A percentile compares a stretch with the other conserved stretches of the same genome.
Conservation (phyloP, 2,888 invertebrate species). For the Melangyna quadrimaculata region DNA sequence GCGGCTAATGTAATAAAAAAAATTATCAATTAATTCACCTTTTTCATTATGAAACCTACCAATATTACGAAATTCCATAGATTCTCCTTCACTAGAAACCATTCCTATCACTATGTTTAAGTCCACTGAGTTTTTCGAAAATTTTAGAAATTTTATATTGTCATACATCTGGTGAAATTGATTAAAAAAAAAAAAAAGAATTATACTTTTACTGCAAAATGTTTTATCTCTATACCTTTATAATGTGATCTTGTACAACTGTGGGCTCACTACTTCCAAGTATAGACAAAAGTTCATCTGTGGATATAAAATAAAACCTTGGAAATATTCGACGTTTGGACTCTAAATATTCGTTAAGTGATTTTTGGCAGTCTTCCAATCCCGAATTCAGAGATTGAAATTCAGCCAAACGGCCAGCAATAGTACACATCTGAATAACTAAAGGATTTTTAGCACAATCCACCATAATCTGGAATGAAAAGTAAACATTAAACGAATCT, state of each 20-base stretch:
- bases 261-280: conserved; percentile 92
- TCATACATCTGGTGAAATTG: conserved; percentile 89
- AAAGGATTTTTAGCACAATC: conserved; percentile 90
- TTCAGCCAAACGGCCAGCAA: conserved; percentile 88
- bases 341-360: conserved; percentile 93
- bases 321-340: conserved; percentile 94
- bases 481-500: background rate
- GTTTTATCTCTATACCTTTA: conserved; percentile 84
- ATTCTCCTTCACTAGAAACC: conserved; percentile 93
- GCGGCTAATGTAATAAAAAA: no score
- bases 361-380: conserved; percentile 94
- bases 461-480: conserved; percentile 86
- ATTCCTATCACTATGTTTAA: conserved; percentile 89
- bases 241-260: conserved; percentile 95
- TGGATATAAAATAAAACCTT: conserved; percentile 96
- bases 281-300: conserved; percentile 94
- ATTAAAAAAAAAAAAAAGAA: background rate
- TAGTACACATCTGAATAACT: conserved; percentile 90
- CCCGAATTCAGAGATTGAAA: conserved; percentile 88
- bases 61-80: conserved; percentile 89
- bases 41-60: conserved; percentile 73
- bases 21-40: no score
- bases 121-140: conserved; percentile 86
- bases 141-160: conserved; percentile 89
- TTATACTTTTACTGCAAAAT: background rate